phyloP scores from a whole-genome alignment of 2,113 vertebrate species.

The Nerophis ophidion region DNA sequence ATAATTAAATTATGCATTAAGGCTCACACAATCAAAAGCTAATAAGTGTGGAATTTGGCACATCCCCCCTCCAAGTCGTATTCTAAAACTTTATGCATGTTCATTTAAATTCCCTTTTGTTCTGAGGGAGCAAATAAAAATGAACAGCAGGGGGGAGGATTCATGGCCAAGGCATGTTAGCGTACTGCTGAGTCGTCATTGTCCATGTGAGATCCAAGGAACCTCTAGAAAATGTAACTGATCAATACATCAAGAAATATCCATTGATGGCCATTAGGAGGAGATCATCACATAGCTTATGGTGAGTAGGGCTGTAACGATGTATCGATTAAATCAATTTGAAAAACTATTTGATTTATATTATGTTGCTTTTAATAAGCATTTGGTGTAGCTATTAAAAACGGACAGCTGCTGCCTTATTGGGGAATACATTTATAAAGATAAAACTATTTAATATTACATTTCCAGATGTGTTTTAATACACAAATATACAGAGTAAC shows the following conservation, averaged over 20 bases:
- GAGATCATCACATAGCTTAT: too few relatives aligned
- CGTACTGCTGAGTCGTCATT: slow-evolving; percentile 32
- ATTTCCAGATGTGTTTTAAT: too few relatives aligned
- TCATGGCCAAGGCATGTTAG: slow-evolving; percentile 16
- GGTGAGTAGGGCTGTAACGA: too few relatives aligned
- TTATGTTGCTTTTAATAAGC: too few relatives aligned
- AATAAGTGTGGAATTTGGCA: slow-evolving; percentile 14
- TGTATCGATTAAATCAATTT: too few relatives aligned
- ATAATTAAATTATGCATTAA: not conserved
- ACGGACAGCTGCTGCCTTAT: too few relatives aligned
- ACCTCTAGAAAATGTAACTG: slow-evolving; percentile 34
- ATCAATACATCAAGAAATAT: not conserved
- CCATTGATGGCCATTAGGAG: too few relatives aligned
- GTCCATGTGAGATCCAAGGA: slow-evolving; percentile 43
- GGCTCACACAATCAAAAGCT: slow-evolving; percentile 3
- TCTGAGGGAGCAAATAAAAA: slow-evolving; percentile 23
- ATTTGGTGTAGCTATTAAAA: too few relatives aligned
- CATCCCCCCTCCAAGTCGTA: slow-evolving; percentile 15
- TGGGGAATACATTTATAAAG: too few relatives aligned
- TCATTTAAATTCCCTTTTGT: slow-evolving; percentile 40
- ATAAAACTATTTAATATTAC: too few relatives aligned
- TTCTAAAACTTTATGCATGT: not conserved
- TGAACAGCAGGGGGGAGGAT: slow-evolving; percentile 21
- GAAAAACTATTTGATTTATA: too few relatives aligned
- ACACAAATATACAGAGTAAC: too few relatives aligned